Percentiles rank a stretch among this genome's conserved stretches.
phyloP scores from a whole-genome alignment of 2,888 invertebrate species.

The Pemphredon lugubris region DNA sequence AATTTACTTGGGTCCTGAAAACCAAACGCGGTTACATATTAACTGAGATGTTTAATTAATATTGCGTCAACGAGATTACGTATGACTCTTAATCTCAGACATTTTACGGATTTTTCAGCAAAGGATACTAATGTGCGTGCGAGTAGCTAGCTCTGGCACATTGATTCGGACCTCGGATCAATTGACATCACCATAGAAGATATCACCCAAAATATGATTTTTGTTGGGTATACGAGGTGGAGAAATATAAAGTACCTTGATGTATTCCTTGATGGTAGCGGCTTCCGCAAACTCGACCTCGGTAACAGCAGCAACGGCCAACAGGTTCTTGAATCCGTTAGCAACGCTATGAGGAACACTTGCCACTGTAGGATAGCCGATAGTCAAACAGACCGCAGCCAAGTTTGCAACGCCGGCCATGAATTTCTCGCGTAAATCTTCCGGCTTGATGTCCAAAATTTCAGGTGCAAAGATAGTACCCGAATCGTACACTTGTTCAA shows the following conservation, averaged over 20 bases:
- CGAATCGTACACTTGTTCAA: slow-evolving; percentile 98
- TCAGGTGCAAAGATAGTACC: slow-evolving; percentile 98
- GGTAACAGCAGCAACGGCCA: slow-evolving; percentile 97
- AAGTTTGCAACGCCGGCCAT: slow-evolving; percentile 96
- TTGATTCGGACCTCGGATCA: slow-evolving; percentile 69
- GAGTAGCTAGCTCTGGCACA: slow-evolving; percentile 81
- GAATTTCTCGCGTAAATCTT: slow-evolving; percentile 95
- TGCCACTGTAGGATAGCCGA: slow-evolving; percentile 98
- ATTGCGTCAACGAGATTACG: too few relatives aligned
- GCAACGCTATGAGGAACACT: slow-evolving; percentile 98
- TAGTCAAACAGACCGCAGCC: slow-evolving; percentile 94
- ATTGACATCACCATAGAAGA: slow-evolving; percentile 77
- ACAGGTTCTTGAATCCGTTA: slow-evolving; percentile 98
- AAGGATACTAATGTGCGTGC: slow-evolving; percentile 64
- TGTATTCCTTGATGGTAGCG: slow-evolving; percentile 93
- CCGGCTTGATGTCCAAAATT: slow-evolving; percentile 98
- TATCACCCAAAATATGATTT: too few relatives aligned
- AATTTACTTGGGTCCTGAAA: slow-evolving; percentile 97
- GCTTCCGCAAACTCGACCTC: slow-evolving; percentile 98
- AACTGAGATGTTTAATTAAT: too few relatives aligned
- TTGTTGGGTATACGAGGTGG: too few relatives aligned
- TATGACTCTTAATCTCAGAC: slow-evolving; percentile 76
- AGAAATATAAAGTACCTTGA: too few relatives aligned
- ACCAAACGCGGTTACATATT: slow-evolving; percentile 61
- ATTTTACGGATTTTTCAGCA: slow-evolving; percentile 66